Percentiles rank a stretch among this genome's conserved stretches.
Conservation (phyloP, 2,113 vertebrate genomes). For the Thunnus thynnus region DNA sequence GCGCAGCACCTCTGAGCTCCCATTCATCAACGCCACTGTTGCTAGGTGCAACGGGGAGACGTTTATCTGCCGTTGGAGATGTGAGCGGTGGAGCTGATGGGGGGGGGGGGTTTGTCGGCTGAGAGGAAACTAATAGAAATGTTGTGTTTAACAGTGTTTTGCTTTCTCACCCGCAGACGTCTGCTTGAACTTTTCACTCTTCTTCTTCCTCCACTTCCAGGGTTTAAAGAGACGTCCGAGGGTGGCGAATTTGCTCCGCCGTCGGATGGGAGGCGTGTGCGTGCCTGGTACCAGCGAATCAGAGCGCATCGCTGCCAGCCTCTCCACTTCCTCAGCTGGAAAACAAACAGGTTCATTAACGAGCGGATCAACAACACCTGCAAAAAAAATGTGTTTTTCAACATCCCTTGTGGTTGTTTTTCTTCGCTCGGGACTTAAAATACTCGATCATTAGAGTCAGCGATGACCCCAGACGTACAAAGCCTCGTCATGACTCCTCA, state of each 20-base stretch:
- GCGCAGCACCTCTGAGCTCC: neutral
- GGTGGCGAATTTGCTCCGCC: constrained; percentile 95
- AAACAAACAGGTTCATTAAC: constrained; percentile 6
- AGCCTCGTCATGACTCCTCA: neutral
- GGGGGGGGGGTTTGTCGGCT: neutral
- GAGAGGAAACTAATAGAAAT: neutral
- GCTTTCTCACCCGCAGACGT: constrained; percentile 92
- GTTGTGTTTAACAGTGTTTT: neutral
- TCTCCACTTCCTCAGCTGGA: constrained; percentile 95
- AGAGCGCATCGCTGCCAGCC: constrained; percentile 96
- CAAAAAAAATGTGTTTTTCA: too few relatives aligned
- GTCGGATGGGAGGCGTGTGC: constrained; percentile 96
- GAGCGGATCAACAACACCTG: neutral
- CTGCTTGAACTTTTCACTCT: constrained; percentile 99
- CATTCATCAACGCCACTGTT: constrained; percentile 37
- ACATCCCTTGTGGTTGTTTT: neutral
- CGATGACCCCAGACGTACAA: neutral
- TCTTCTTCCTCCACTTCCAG: constrained; percentile 99
- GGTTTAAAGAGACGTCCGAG: constrained; percentile 97
- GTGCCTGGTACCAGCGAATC: constrained; percentile 98
- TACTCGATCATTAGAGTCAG: neutral
- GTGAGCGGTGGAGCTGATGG: neutral
- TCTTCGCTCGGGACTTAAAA: too few relatives aligned
- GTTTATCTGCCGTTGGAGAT: constrained; percentile 16
- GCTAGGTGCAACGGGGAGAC: constrained; percentile 29